phyloP scores from a whole-genome alignment of 1,140 invertebrate genomes.

The Heliconius eleuchia region DNA sequence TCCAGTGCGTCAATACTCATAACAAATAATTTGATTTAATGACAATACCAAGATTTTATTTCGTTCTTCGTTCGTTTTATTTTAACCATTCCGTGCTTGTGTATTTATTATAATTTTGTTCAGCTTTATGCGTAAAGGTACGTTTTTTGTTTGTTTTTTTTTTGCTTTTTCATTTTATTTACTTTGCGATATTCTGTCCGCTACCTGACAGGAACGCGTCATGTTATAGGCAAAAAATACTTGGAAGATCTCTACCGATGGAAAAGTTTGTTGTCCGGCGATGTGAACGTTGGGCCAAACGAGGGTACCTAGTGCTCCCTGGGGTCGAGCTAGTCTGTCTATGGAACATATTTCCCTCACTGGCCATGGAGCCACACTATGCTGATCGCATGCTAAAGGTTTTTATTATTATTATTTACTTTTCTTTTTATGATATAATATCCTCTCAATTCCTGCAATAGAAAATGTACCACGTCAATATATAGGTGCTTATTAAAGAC shows the following conservation, averaged over 20 bases:
- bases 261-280: constrained; percentile 97
- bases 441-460: too few species aligned
- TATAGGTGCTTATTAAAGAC: too few species aligned
- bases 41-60: background rate
- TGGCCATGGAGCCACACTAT: constrained; percentile 87
- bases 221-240: constrained; percentile 92
- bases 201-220: constrained; percentile 86
- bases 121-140: constrained; percentile 9
- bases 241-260: constrained; percentile 97
- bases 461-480: too few species aligned
- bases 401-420: constrained; percentile 1
- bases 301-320: constrained; percentile 89
- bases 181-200: background rate
- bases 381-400: constrained; percentile 87
- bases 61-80: background rate
- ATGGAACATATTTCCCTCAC: constrained; percentile 95
- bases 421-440: background rate
- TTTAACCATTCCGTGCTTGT: background rate
- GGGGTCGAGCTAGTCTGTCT: constrained; percentile 94
- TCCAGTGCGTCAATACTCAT: too few species aligned
- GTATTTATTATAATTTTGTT: background rate
- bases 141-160: constrained; percentile 18
- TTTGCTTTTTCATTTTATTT: constrained; percentile 40
- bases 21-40: background rate
- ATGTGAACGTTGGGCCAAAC: constrained; percentile 89